Evolutionary conservation across 1,140 invertebrate genomes (phyloP).

Genomic region (Ips nitidus): DNA sequence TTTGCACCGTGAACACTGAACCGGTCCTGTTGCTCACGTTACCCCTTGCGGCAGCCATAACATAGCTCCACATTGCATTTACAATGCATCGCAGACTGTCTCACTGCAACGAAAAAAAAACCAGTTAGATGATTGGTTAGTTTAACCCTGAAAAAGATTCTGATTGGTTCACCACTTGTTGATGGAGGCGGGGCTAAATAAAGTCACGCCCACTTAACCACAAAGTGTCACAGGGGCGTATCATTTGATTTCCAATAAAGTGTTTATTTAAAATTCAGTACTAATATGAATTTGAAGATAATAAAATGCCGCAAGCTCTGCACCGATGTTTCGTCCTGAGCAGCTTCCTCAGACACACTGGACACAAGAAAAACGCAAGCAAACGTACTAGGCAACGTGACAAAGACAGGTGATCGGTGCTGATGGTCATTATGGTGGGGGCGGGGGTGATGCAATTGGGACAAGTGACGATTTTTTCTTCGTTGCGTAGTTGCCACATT

Average conservation of each 20-base stretch:
- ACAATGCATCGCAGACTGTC: slow-evolving; percentile 42
- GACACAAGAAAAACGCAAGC: neutral
- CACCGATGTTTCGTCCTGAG: slow-evolving; percentile 2
- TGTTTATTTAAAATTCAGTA: neutral
- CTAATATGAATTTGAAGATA: neutral
- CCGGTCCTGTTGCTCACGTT: slow-evolving; percentile 51
- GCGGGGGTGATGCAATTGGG: slow-evolving; percentile 12
- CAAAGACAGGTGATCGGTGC: neutral
- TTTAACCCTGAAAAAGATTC: neutral
- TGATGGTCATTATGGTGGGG: neutral
- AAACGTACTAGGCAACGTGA: neutral
- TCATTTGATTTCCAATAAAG: neutral
- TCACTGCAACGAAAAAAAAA: slow-evolving; percentile 23
- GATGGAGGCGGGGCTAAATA: neutral
- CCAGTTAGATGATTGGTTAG: neutral
- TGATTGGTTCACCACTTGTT: neutral
- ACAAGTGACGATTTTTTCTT: slow-evolving; percentile 16
- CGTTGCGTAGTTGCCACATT: slow-evolving; percentile 6
- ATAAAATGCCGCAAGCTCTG: neutral
- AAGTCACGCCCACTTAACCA: neutral
- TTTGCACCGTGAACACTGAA: slow-evolving; percentile 49
- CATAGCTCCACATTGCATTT: slow-evolving; percentile 58
- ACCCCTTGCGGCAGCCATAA: slow-evolving; percentile 60
- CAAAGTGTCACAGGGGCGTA: neutral
- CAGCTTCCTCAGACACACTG: neutral